Conservation (phyloP, 2,797 vertebrate genomes). For the Neosilurus mollespiculum region DNA sequence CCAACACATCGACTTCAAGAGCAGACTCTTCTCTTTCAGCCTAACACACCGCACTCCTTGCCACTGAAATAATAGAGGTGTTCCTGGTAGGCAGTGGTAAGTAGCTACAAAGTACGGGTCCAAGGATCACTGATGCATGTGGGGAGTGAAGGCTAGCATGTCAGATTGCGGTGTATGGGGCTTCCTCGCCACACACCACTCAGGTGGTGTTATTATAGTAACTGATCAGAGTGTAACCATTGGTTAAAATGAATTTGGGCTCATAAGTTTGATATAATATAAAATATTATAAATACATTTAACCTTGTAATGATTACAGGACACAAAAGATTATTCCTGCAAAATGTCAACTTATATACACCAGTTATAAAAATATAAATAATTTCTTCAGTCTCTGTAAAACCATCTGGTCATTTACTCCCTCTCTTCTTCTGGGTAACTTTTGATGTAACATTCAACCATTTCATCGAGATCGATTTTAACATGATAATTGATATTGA, state of each 20-base stretch:
- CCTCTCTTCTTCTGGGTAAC: conserved; percentile 78
- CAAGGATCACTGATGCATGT: too few relatives aligned
- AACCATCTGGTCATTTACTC: neutral
- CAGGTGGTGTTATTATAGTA: too few relatives aligned
- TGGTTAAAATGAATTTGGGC: neutral
- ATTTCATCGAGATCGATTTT: conserved; percentile 93
- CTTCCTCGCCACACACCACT: too few relatives aligned
- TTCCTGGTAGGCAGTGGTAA: too few relatives aligned
- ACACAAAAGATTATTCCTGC: conserved; percentile 9
- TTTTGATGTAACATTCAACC: conserved; percentile 91
- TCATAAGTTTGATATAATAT: neutral
- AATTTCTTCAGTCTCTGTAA: neutral
- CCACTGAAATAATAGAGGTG: too few relatives aligned
- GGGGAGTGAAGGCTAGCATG: too few relatives aligned
- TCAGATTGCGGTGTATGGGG: too few relatives aligned
- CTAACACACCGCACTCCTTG: too few relatives aligned
- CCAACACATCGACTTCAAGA: too few relatives aligned
- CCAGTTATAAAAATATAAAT: conserved; percentile 27
- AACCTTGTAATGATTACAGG: neutral
- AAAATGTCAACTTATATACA: conserved; percentile 5
- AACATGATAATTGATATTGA: conserved; percentile 87
- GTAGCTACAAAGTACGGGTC: too few relatives aligned
- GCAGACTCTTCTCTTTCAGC: too few relatives aligned
- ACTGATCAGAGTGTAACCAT: neutral
- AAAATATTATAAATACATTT: conserved; percentile 17